phyloP scores from a whole-genome alignment of 1,140 invertebrate genomes.

The Drosophila quadrilineata region DNA sequence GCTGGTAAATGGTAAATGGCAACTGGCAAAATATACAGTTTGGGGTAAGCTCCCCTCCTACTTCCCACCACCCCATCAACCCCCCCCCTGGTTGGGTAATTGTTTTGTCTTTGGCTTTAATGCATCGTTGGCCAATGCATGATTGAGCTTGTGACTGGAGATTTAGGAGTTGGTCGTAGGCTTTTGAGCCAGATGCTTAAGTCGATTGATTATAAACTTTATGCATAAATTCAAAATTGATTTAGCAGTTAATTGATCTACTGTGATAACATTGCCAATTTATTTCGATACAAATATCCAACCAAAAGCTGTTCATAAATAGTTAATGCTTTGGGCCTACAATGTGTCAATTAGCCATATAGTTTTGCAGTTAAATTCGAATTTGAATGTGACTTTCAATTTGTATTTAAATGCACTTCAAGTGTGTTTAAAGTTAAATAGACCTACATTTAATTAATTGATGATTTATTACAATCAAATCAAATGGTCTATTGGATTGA shows the following conservation, averaged over 20 bases:
- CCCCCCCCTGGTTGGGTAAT: constrained; percentile 48
- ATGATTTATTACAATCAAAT: too few species aligned
- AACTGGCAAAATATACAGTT: too few species aligned
- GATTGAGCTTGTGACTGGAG: too few species aligned
- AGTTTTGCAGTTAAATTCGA: too few species aligned
- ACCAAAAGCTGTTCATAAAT: constrained; percentile 11
- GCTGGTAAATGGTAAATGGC: too few species aligned
- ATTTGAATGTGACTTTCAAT: too few species aligned
- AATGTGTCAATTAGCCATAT: constrained; percentile 6
- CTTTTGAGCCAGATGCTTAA: constrained; percentile 37
- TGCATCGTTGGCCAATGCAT: constrained; percentile 29
- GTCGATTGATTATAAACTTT: constrained; percentile 75
- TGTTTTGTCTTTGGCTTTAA: constrained; percentile 70
- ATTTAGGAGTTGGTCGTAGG: background rate
- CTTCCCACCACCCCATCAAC: background rate
- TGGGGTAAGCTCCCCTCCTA: background rate
- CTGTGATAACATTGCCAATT: constrained; percentile 41
- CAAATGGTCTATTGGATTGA: too few species aligned
- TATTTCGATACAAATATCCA: constrained; percentile 23
- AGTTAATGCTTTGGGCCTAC: constrained; percentile 20
- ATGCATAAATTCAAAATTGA: constrained; percentile 78
- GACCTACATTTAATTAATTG: background rate
- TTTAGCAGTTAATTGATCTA: constrained; percentile 77
- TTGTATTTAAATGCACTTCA: background rate
- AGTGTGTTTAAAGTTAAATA: background rate